Evolutionary conservation across 2,888 invertebrate species (phyloP).

Genomic region (Ormyrus nitidulus): DNA sequence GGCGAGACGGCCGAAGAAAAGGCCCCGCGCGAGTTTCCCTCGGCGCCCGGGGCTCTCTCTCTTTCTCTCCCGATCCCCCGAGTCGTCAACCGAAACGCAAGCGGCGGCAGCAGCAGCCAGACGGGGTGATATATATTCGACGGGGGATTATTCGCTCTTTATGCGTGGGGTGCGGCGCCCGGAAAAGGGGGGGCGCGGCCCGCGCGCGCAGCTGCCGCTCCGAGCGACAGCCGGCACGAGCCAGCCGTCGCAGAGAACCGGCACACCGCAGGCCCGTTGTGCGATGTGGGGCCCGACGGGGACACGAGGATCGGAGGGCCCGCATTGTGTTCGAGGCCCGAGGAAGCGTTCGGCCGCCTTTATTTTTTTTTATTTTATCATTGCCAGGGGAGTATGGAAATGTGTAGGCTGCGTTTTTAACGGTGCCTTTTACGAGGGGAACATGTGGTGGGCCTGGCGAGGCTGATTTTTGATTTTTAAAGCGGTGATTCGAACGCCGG

Average conservation of each 20-base stretch:
- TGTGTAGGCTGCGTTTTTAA: too few species aligned
- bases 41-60: conserved; percentile 7
- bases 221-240: conserved; percentile 68
- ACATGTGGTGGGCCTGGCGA: too few species aligned
- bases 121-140: conserved; percentile 28
- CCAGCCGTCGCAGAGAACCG: conserved; percentile 57
- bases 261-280: neutral
- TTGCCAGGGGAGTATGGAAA: too few species aligned
- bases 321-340: too few species aligned
- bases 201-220: conserved; percentile 59
- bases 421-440: too few species aligned
- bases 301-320: too few species aligned
- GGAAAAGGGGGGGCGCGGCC: conserved; percentile 3
- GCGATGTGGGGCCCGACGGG: too few species aligned
- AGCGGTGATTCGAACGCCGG: too few species aligned
- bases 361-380: too few species aligned
- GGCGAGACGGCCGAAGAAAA: neutral
- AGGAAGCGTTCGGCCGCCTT: too few species aligned
- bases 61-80: conserved; percentile 4
- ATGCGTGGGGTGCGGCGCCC: conserved; percentile 17
- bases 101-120: conserved; percentile 13
- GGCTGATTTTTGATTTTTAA: too few species aligned
- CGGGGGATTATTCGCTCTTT: conserved; percentile 48
- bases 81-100: neutral
- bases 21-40: too few species aligned